Percentiles rank a stretch among this genome's conserved stretches.
Conservation (phyloP, 2,888 invertebrate genomes). For the Drosophila nigricruria region DNA sequence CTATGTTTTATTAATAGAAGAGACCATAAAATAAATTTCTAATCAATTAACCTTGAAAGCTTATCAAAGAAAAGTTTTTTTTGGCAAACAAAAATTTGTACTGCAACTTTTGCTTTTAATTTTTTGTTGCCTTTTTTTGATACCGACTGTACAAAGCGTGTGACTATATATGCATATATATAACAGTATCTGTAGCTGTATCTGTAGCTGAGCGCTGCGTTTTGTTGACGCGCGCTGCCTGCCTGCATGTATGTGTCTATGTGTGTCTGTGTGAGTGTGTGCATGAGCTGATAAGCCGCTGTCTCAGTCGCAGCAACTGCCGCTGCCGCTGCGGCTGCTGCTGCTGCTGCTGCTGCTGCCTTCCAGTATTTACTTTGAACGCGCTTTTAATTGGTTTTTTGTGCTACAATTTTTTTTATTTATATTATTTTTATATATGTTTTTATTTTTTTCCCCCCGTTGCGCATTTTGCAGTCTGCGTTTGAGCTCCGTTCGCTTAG, state of each 20-base stretch:
- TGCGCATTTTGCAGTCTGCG: conserved; percentile 70
- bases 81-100: conserved; percentile 22
- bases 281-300: conserved; percentile 51
- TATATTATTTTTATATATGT: conserved; percentile 38
- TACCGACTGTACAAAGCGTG: conserved; percentile 13
- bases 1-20: conserved; percentile 9
- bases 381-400: conserved; percentile 50
- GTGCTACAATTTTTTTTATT: conserved; percentile 42
- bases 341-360: conserved; percentile 18
- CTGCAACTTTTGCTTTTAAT: conserved; percentile 39
- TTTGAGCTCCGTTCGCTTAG: conserved; percentile 44
- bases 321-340: conserved; percentile 15
- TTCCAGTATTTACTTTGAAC: conserved; percentile 42
- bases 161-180: conserved; percentile 15
- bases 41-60: conserved; percentile 65
- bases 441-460: conserved; percentile 19
- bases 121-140: conserved; percentile 1
- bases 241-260: conserved; percentile 6
- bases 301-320: conserved; percentile 12
- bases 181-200: conserved; percentile 22
- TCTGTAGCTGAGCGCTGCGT: conserved; percentile 48
- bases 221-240: conserved; percentile 33
- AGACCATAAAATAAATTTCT: conserved; percentile 25
- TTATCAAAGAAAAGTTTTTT: conserved; percentile 47
- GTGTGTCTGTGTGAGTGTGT: conserved; percentile 25